Percentiles rank a stretch among this genome's conserved stretches.
These are phyloP conservation scores for Suillia variegata DNA, from an alignment of 2,888 invertebrate genomes.

Conservation along the genomic window DNA sequence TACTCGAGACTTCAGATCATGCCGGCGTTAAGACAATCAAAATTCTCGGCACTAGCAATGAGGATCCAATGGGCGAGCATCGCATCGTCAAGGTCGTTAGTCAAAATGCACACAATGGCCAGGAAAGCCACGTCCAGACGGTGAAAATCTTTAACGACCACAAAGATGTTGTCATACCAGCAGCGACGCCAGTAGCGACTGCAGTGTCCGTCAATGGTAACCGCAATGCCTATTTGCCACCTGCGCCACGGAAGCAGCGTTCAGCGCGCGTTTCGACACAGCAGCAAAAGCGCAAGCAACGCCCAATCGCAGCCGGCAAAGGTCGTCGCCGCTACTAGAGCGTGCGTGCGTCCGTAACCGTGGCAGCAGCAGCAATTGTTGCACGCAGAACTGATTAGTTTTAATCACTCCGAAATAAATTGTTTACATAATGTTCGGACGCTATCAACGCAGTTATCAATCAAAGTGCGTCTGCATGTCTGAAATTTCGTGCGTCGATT, in stretches of 20 bases:
- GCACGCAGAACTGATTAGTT: slow-evolving; percentile 34
- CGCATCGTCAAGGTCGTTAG: slow-evolving; percentile 47
- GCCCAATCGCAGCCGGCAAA: not conserved
- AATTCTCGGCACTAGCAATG: slow-evolving; percentile 47
- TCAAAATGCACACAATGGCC: slow-evolving; percentile 34
- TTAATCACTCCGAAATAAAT: slow-evolving; percentile 24
- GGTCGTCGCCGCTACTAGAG: not conserved
- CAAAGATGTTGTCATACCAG: slow-evolving; percentile 23
- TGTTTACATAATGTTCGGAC: slow-evolving; percentile 4
- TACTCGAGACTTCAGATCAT: slow-evolving; percentile 47
- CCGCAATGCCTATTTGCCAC: slow-evolving; percentile 26
- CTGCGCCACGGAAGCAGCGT: not conserved
- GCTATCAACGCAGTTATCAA: not conserved
- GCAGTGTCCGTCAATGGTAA: slow-evolving; percentile 14
- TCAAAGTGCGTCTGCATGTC: not conserved
- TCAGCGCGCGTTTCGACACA: not conserved
- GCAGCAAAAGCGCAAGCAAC: slow-evolving; percentile 7
- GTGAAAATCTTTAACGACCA: slow-evolving; percentile 51
- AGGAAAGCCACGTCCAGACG: slow-evolving; percentile 45
- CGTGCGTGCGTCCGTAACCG: not conserved
- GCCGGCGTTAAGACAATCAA: slow-evolving; percentile 53
- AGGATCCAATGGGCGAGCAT: slow-evolving; percentile 48
- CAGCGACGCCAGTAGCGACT: slow-evolving; percentile 26
- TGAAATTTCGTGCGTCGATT: not conserved
- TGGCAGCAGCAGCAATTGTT: not conserved